A percentile compares a stretch with the other conserved stretches of the same genome.
Evolutionary conservation across 1,140 invertebrate genomes (phyloP).

Genomic region (Sycophila sp.): DNA sequence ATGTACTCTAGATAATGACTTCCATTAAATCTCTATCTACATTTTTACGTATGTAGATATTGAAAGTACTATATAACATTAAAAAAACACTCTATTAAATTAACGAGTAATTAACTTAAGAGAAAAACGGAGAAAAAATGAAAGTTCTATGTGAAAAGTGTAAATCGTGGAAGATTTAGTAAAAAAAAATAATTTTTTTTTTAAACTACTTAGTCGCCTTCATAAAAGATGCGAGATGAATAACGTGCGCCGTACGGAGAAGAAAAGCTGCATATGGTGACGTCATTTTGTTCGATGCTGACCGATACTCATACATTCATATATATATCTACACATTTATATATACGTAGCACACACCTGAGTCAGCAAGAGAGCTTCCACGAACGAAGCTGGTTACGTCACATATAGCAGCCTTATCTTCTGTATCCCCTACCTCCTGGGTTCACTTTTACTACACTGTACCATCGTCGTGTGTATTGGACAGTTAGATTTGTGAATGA

Average conservation of each 20-base stretch:
- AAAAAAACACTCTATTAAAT: too few species aligned
- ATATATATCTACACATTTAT: background rate
- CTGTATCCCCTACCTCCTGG: background rate
- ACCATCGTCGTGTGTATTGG: background rate
- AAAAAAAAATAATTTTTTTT: too few species aligned
- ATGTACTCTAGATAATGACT: too few species aligned
- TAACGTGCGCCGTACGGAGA: background rate
- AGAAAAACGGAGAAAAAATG: too few species aligned
- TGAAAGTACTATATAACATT: too few species aligned
- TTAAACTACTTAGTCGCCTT: too few species aligned
- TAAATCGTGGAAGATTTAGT: too few species aligned
- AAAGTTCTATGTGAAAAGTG: too few species aligned
- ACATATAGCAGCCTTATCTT: conserved; percentile 6
- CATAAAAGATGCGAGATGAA: background rate
- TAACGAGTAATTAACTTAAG: too few species aligned
- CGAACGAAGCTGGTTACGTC: conserved; percentile 16
- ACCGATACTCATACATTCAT: background rate
- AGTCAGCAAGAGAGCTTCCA: conserved; percentile 25
- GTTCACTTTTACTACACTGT: conserved; percentile 1
- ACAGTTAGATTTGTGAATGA: background rate
- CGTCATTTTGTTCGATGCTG: too few species aligned
- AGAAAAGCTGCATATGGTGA: background rate
- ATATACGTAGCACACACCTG: background rate
- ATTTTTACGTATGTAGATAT: too few species aligned
- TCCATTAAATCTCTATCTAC: too few species aligned